Evolutionary conservation across 1,140 invertebrate genomes (phyloP), one percentile per base, ranked within the genome.

Genomic region (Bradynema listronoti): DNA sequence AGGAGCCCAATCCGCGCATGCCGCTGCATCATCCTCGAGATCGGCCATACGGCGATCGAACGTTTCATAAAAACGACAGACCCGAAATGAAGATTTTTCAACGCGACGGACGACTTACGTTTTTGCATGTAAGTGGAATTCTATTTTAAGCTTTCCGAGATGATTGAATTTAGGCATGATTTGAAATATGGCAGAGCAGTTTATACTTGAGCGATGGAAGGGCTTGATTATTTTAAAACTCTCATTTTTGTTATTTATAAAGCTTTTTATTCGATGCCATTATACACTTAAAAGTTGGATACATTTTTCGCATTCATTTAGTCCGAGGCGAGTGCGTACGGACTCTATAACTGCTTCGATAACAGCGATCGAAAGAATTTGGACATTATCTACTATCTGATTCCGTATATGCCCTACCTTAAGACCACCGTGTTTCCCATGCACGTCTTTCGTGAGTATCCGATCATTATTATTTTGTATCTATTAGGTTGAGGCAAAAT

Each of bases 331-430:
- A 46, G 41, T 52, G 53, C 34, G 16, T 56, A 56, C 24, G 53
- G 53, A 3, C 24, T 56, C 22, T 56, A 56, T 19, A 22, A 14
- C 2, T 56, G 53, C n/a, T 46, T 56, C 19, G 53, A 56, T 24
- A 25, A 50, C 9, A 19, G 14, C 2, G 53, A 56, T n/a, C 36
- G 49, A 34, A 46, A 46, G 53, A 43, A 43, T 7, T 14, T 56
- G 6, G 34, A 56, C 19, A 46, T 56, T 52, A 24, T 56, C 19
- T 56, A 56, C 24, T 56, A 52, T n/a, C 49, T 56, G 14, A 56
- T 56, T 14, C 53, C 53, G n/a, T 47, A 32, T 4, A 2, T 46
- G 41, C 53, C 53, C n/a, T n/a, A n/a, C n/a, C n/a, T n/a, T n/a
- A n/a, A n/a, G n/a, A n/a, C n/a, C n/a, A n/a, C n/a, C n/a, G n/a